Percentiles rank a stretch among this genome's conserved stretches.
phyloP scores from a whole-genome alignment of 2,888 invertebrate species.

The Acrocyrtus sp. region DNA sequence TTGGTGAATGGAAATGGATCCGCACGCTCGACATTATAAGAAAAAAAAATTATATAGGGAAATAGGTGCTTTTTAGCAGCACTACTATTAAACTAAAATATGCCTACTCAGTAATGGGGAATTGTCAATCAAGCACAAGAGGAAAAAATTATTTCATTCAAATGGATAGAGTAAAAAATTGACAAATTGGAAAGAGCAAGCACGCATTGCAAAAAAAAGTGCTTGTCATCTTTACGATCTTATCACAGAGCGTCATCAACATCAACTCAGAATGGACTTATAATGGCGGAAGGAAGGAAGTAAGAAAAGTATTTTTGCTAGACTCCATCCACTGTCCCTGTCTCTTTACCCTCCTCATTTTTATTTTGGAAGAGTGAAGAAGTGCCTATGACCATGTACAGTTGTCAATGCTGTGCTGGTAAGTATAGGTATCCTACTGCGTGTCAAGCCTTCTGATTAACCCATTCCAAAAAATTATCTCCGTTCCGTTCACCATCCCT shows the following conservation, averaged over 20 bases:
- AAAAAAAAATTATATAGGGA: not conserved
- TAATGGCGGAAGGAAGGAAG: slow-evolving; percentile 37
- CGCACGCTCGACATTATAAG: not conserved
- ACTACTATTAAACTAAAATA: not conserved
- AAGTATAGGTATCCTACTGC: too few relatives aligned
- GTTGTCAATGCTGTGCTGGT: slow-evolving; percentile 33
- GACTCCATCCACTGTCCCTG: not conserved
- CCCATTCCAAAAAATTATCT: slow-evolving; percentile 19
- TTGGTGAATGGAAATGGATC: slow-evolving; percentile 1
- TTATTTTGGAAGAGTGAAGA: slow-evolving; percentile 6
- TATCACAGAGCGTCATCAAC: not conserved
- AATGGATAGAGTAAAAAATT: slow-evolving; percentile 4
- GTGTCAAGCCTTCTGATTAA: slow-evolving; percentile 52
- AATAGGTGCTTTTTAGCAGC: not conserved
- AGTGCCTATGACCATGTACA: slow-evolving; percentile 38
- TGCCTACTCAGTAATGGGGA: not conserved
- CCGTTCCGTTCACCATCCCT: not conserved
- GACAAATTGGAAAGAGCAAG: slow-evolving; percentile 14
- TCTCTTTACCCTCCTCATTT: not conserved
- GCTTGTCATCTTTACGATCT: not conserved
- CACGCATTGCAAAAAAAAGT: not conserved
- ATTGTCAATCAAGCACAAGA: not conserved
- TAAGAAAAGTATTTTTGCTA: slow-evolving; percentile 1
- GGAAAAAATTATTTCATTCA: not conserved
- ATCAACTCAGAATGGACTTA: too few relatives aligned